Percentiles rank a stretch among this genome's conserved stretches.
Evolutionary conservation across 2,113 vertebrate species (phyloP).

Genomic region (Myotis brandtii): DNA sequence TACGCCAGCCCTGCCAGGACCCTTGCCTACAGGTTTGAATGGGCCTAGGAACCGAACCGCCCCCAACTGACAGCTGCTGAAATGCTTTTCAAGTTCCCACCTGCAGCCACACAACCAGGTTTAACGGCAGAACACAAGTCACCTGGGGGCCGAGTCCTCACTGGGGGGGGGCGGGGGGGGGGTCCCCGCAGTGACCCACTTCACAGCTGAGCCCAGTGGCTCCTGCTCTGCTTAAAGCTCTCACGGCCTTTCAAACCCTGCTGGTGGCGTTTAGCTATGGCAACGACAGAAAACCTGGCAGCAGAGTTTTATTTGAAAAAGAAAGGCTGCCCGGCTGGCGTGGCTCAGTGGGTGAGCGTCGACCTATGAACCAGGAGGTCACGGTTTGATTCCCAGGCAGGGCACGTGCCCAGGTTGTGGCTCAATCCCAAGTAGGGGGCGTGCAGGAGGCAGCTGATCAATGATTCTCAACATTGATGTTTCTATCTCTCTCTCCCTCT

Average conservation of each 20-base stretch:
- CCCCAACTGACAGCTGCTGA: not conserved
- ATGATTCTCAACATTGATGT: too few relatives aligned
- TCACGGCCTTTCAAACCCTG: not conserved
- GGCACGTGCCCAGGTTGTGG: too few relatives aligned
- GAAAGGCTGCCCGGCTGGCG: too few relatives aligned
- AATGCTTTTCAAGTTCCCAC: not conserved
- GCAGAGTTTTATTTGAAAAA: not conserved
- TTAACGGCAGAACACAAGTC: not conserved
- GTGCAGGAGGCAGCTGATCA: too few relatives aligned
- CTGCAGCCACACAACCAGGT: not conserved
- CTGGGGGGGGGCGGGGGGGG: too few relatives aligned
- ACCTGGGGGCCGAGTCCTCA: fast-evolving
- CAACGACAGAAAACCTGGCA: not conserved
- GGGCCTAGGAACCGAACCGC: not conserved
- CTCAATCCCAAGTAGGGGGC: too few relatives aligned
- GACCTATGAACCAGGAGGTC: too few relatives aligned
- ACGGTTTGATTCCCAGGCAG: too few relatives aligned
- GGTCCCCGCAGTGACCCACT: fast-evolving
- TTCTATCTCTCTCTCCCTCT: too few relatives aligned
- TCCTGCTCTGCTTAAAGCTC: fast-evolving
- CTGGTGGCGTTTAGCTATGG: fast-evolving
- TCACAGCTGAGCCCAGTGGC: not conserved
- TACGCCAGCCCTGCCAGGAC: fast-evolving
- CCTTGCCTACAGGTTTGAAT: not conserved
- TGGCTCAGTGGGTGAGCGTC: too few relatives aligned